Conservation (phyloP, 1,140 invertebrate species). For the Apis cerana region DNA sequence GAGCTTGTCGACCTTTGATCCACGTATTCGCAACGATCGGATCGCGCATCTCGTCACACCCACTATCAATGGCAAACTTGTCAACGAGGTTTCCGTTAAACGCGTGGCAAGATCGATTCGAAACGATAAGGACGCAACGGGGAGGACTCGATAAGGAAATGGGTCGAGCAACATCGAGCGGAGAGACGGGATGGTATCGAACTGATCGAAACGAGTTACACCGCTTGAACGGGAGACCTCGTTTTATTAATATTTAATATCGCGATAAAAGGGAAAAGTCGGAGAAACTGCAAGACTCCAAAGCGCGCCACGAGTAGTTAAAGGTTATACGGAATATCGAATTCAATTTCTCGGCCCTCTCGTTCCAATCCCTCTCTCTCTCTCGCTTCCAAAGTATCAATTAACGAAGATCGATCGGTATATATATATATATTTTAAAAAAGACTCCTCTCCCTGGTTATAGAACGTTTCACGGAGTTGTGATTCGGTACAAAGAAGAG, state of each 20-base stretch:
- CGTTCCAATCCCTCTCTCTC: too few species aligned
- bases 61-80: slow-evolving; percentile 48
- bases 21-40: slow-evolving; percentile 5
- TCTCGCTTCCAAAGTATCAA: background rate
- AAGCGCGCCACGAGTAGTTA: too few species aligned
- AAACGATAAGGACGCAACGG: slow-evolving; percentile 32
- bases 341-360: background rate
- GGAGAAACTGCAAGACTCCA: background rate
- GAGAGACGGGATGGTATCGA: background rate
- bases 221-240: background rate
- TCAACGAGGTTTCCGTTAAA: slow-evolving; percentile 41
- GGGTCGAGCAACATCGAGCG: slow-evolving; percentile 13
- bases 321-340: background rate
- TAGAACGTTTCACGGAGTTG: background rate
- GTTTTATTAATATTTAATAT: background rate
- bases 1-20: slow-evolving; percentile 46
- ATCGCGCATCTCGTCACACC: slow-evolving; percentile 38
- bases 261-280: background rate
- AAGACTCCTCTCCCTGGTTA: background rate
- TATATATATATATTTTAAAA: slow-evolving; percentile 11
- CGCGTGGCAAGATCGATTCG: slow-evolving; percentile 34
- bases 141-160: slow-evolving; percentile 41
- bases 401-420: slow-evolving; percentile 11
- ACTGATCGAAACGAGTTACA: too few species aligned
- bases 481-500: background rate